Evolutionary conservation across 2,888 invertebrate genomes (phyloP).

Genomic region (Gisinianus flammeolus): DNA sequence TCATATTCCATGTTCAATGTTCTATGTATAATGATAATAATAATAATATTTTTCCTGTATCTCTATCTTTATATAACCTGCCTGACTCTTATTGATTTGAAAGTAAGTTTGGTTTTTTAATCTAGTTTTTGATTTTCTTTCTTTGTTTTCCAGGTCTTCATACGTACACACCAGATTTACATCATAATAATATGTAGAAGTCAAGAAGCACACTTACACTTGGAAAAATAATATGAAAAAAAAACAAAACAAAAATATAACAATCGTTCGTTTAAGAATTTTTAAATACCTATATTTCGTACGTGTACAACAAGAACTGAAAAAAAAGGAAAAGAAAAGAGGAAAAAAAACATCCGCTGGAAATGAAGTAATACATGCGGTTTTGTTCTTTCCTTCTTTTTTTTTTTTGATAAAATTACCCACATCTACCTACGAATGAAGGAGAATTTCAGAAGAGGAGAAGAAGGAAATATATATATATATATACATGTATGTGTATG

Average conservation of each 20-base stretch:
- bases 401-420: not conserved
- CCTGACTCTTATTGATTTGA: no score
- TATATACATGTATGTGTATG: no score
- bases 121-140: no score
- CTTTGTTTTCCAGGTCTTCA: constrained; percentile 20
- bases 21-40: no score
- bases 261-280: constrained; percentile 20
- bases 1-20: no score
- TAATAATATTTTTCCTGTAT: no score
- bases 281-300: constrained; percentile 14
- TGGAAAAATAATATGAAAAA: not conserved
- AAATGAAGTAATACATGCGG: not conserved
- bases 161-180: constrained; percentile 18
- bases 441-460: not conserved
- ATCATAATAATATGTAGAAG: constrained; percentile 11
- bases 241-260: not conserved
- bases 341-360: not conserved
- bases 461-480: not conserved
- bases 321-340: not conserved
- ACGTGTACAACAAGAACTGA: constrained; percentile 15
- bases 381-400: not conserved
- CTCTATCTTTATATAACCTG: no score
- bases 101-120: no score
- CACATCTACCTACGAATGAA: not conserved
- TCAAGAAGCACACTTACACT: constrained; percentile 9